Percentiles rank a stretch among this genome's conserved stretches.
phyloP scores from a whole-genome alignment of 2,797 vertebrate species.

The Esox lucius region DNA sequence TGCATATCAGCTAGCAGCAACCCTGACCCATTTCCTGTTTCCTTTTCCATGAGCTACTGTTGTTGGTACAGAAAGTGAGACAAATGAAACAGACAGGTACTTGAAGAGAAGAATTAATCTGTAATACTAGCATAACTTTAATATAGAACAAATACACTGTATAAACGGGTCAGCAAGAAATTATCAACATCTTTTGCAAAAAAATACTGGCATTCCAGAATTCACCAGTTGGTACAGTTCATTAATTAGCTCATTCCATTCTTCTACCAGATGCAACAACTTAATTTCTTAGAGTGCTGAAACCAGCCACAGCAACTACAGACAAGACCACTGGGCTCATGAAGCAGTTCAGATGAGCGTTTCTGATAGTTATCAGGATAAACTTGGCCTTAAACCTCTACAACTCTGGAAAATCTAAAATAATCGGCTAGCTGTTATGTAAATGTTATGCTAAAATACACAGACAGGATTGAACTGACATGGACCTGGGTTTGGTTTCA shows the following conservation, averaged over 20 bases:
- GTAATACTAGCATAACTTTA: neutral
- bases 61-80: neutral
- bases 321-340: conserved; percentile 1
- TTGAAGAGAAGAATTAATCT: neutral
- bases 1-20: conserved; percentile 22
- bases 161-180: neutral
- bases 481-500: conserved; percentile 49
- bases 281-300: conserved; percentile 6
- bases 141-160: neutral
- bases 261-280: conserved; percentile 21
- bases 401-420: conserved; percentile 27
- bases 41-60: conserved; percentile 5
- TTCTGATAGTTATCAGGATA: conserved; percentile 24
- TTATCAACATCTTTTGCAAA: neutral
- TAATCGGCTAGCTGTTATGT: conserved; percentile 9
- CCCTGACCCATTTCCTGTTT: conserved; percentile 32
- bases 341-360: conserved; percentile 12
- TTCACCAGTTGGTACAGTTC: neutral
- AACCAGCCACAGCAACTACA: neutral
- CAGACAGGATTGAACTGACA: conserved; percentile 49
- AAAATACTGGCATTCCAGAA: conserved; percentile 10
- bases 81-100: neutral
- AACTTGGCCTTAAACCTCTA: conserved; percentile 24
- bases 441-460: conserved; percentile 32
- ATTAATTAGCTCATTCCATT: conserved; percentile 10